Percentiles rank a stretch among this genome's conserved stretches.
phyloP scores from a whole-genome alignment of 2,113 vertebrate species.

The Pangasianodon gigas region DNA sequence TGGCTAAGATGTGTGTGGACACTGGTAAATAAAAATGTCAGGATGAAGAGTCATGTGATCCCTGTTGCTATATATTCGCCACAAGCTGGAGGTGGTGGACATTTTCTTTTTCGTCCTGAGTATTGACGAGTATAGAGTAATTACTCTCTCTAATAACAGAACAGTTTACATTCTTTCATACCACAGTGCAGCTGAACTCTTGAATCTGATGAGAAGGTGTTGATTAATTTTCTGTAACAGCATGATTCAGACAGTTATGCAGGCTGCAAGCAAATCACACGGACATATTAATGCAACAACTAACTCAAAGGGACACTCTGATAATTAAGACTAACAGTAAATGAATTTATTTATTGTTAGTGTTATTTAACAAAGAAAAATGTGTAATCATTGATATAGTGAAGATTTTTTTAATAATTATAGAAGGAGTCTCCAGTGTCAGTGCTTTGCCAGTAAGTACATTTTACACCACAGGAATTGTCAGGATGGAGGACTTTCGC shows the following conservation, averaged over 20 bases:
- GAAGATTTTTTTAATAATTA: not conserved
- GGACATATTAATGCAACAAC: not conserved
- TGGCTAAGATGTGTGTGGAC: slow-evolving; percentile 37
- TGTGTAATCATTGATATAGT: not conserved
- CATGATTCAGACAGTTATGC: not conserved
- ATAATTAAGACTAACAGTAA: not conserved
- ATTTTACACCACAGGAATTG: not conserved
- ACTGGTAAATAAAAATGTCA: slow-evolving; percentile 39
- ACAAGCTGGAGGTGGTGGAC: not conserved
- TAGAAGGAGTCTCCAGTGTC: not conserved
- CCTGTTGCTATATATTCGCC: not conserved
- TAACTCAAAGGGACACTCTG: not conserved
- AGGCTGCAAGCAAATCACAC: not conserved
- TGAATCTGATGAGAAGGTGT: not conserved
- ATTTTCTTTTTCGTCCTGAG: not conserved
- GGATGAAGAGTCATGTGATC: slow-evolving; percentile 11
- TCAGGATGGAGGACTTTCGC: not conserved
- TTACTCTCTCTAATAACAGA: not conserved
- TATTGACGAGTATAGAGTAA: not conserved
- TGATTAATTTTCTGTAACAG: not conserved
- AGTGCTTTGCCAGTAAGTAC: not conserved
- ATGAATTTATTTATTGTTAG: not conserved
- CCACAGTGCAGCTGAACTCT: not conserved
- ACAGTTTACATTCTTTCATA: not conserved
- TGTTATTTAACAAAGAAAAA: not conserved